Base-by-base conservation (phyloP, 2,113 vertebrate genomes). In the Puma concolor region DNA sequence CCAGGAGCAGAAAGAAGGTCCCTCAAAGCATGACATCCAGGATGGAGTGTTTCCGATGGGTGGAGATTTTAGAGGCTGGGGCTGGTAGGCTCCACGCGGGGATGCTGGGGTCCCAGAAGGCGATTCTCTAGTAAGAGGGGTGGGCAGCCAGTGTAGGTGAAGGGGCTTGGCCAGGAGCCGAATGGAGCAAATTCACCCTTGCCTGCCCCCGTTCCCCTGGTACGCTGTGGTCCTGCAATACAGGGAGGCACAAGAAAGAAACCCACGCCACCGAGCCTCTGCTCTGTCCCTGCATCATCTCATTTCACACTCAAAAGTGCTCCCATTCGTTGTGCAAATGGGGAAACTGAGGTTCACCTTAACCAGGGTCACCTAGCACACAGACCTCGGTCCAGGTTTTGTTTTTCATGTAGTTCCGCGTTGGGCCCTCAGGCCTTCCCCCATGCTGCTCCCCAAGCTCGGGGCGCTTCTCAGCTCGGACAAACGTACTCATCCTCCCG, bases 141-240 rank as follows among this genome's bases (percentile, higher is more conserved):
- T 15, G 33, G 54, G 67, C 15, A 36, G 69, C 33, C 41, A 5
- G 1, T 13, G 25, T 31, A 16, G 27, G 27, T 0, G 1, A 64
- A 84, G 80, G 67, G 52, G 11, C 44, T 31, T 23, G 2, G 23
- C 17, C 25, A 64, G 91, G 41, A 63, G 31, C 54, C 4, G 2
- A 38, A 15, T 0, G 25, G 67, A 31, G 11, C 38, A 9, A 27
- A n/a, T 29, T 44, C 5, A 9, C 64, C n/a, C 36, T 54, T 71
- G 13, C 1, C 29, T 23, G 44, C 44, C 8, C 27, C n/a, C 0
- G 0, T 23, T 7, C 33, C 6, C 33, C 17, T 21, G 25, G 33
- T 15, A 4, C 25, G 7, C 33, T 1, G 17, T 19, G 17, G 60
- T 15, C 54, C 5, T 11, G 72, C 72, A 50, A 7, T 6, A 27